Percentiles rank a stretch among this genome's conserved stretches.
Evolutionary conservation across 2,797 vertebrate genomes (phyloP).

Genomic region (Oreonectes daqikongensis): DNA sequence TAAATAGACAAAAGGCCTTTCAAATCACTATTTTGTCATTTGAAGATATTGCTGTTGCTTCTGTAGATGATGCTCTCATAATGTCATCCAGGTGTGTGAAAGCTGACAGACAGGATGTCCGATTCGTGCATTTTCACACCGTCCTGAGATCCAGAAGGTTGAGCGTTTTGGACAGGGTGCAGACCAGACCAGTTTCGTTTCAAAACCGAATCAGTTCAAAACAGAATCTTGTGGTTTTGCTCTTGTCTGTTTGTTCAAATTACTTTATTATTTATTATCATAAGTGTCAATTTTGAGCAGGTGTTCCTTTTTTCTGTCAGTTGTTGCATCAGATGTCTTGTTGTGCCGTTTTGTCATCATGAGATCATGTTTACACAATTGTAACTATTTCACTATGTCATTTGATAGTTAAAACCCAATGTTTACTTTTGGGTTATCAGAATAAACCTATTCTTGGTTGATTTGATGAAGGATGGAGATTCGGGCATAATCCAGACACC

Average conservation of each 20-base stretch:
- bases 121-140: background rate
- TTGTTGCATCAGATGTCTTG: background rate
- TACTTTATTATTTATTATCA: background rate
- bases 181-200: background rate
- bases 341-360: background rate
- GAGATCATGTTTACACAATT: background rate
- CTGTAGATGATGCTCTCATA: background rate
- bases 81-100: constrained; percentile 11
- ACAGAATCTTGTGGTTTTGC: background rate
- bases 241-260: background rate
- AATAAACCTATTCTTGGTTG: background rate
- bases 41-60: background rate
- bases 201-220: background rate
- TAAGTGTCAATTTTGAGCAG: background rate
- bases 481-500: background rate
- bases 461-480: constrained; percentile 3
- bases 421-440: background rate
- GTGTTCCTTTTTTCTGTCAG: background rate
- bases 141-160: constrained; percentile 4
- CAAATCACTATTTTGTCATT: background rate
- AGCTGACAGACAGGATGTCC: constrained; percentile 5
- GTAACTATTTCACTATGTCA: background rate
- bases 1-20: no score
- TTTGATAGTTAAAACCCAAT: background rate
- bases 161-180: background rate